Evolutionary conservation across 2,888 invertebrate genomes (phyloP), one percentile per base, ranked within the genome.

Genomic region (Brenthis daphne): DNA sequence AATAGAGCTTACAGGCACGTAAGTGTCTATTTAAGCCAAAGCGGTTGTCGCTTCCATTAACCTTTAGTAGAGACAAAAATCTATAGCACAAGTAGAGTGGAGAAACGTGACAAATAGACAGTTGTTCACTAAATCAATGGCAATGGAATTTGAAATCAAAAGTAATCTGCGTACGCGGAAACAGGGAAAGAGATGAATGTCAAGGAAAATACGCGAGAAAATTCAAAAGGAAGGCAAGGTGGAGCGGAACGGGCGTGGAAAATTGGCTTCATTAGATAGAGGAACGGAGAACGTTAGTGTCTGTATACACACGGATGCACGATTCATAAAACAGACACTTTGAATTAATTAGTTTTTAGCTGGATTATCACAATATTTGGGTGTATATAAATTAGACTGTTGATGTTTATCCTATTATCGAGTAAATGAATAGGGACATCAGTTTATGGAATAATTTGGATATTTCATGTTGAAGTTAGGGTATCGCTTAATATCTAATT

Each of bases 261-360:
- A 90, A 91, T 92, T 92, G 90, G 89, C 90, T 92, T 92, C 92
- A 92, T 92, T 92, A 92, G 87, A 87, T 85, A 86, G 85, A 85
- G 84, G 84, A 80, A 80, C n/a, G 50, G n/a, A 83, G 82, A 76
- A 79, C 78, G 79, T 77, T 80, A 79, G 79, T 80, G 77, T 37
- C 20, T 11, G 37, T 53, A 20, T 53, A 61, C 69, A 61, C 65
- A 69, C 65, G 50, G 56, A n/a, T 50, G 66, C 64, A 20, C 43
- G 14, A 55, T 37, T 43, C 54, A 51, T 64, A 58, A 51, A 69
- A 53, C 43, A 64, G 50, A 43, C 60, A 54, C 57, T 58, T 53
- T 65, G 53, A 63, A 69, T 65, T 72, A 61, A 68, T 70, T 70
- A 68, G 50, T 51, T 47, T 50, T 11, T 43, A 55, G 57, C 24